Conservation (phyloP, 1,140 invertebrate genomes). For the Chironomus striatipennis region DNA sequence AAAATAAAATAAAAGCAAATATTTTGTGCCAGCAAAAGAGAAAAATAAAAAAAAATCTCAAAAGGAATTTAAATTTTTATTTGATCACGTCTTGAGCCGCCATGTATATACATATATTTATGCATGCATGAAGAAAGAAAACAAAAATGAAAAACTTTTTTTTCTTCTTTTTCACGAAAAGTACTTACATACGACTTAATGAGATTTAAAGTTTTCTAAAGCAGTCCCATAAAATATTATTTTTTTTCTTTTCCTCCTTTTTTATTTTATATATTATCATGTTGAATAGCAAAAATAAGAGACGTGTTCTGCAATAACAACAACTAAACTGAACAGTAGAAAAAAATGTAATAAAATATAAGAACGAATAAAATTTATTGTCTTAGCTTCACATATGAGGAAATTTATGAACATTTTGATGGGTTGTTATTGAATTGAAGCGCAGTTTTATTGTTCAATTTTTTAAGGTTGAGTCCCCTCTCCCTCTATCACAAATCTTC, state of each 20-base stretch:
- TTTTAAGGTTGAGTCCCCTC: no score
- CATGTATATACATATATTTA: no score
- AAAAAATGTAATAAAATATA: not conserved
- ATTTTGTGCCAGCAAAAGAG: not conserved
- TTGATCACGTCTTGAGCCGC: not conserved
- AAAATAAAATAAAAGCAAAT: not conserved
- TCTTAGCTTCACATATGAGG: constrained; percentile 13
- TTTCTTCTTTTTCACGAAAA: not conserved
- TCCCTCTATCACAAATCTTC: no score
- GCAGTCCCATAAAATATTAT: constrained; percentile 1
- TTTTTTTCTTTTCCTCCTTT: no score
- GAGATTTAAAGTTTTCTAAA: constrained; percentile 14
- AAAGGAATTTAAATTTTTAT: constrained; percentile 15
- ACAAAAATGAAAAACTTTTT: no score
- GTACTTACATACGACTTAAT: not conserved
- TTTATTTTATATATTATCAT: not conserved
- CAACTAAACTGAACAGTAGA: not conserved
- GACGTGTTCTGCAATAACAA: not conserved
- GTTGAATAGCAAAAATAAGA: not conserved
- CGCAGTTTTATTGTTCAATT: no score
- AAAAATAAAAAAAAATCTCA: not conserved
- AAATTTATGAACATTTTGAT: not conserved
- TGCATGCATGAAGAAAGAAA: no score
- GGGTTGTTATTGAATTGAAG: no score
- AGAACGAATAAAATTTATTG: not conserved